phyloP scores from a whole-genome alignment of 2,888 invertebrate genomes.

The Idaea aversata region DNA sequence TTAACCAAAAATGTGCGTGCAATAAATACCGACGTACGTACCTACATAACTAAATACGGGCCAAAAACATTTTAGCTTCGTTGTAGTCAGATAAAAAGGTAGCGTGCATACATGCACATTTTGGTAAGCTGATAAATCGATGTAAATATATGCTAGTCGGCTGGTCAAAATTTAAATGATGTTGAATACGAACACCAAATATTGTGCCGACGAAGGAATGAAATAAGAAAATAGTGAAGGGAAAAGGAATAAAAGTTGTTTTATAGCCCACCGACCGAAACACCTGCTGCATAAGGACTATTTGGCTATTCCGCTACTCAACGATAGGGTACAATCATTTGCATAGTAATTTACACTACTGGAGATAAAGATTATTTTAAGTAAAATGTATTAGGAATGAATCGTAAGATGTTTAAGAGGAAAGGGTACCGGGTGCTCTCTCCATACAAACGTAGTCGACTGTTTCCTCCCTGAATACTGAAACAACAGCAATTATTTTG shows the following conservation, averaged over 20 bases:
- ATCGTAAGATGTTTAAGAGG: not conserved
- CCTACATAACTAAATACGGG: too few species aligned
- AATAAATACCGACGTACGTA: too few species aligned
- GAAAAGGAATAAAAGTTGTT: conserved; percentile 66
- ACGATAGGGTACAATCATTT: conserved; percentile 29
- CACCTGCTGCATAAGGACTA: conserved; percentile 68
- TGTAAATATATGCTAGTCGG: too few species aligned
- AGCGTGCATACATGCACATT: too few species aligned
- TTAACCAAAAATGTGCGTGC: too few species aligned
- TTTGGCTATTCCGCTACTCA: conserved; percentile 47
- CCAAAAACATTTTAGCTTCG: too few species aligned
- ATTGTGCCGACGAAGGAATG: conserved; percentile 44
- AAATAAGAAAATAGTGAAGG: conserved; percentile 56
- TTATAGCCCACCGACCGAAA: conserved; percentile 53
- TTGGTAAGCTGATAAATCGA: too few species aligned
- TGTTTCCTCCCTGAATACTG: too few species aligned
- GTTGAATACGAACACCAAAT: conserved; percentile 32
- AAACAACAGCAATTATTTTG: too few species aligned
- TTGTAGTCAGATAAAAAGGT: too few species aligned
- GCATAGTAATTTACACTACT: conserved; percentile 11
- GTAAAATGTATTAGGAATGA: not conserved
- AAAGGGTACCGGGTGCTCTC: too few species aligned
- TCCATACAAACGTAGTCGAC: too few species aligned
- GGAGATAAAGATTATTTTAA: conserved; percentile 6
- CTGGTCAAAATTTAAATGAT: conserved; percentile 18